A percentile compares a stretch with the other conserved stretches of the same genome.
Evolutionary conservation across 2,113 vertebrate genomes (phyloP).

Genomic region (Syrmaticus mikado): DNA sequence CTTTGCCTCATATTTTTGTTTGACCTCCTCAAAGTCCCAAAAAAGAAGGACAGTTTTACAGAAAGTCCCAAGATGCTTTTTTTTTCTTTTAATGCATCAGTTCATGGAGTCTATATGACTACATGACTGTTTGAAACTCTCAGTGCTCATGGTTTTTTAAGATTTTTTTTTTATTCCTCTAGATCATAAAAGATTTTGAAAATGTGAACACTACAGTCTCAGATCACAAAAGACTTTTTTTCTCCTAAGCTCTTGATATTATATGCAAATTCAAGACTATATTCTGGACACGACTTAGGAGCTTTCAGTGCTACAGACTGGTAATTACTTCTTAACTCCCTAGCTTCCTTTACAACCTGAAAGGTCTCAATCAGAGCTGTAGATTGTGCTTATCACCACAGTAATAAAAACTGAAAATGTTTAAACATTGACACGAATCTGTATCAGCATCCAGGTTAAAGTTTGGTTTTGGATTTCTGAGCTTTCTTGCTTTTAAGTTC

Average conservation of each 20-base stretch:
- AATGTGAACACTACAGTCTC: background rate
- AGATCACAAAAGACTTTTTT: background rate
- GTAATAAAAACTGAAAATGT: background rate
- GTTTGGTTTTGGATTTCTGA: background rate
- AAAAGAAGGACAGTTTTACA: background rate
- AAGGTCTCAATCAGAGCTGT: background rate
- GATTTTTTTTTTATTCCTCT: background rate
- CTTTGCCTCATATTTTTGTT: constrained; percentile 1
- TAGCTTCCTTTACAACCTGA: background rate
- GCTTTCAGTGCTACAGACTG: background rate
- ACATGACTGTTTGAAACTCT: background rate
- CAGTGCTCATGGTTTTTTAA: background rate
- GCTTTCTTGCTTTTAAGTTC: background rate
- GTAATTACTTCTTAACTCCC: background rate
- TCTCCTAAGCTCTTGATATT: background rate
- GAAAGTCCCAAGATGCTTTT: background rate
- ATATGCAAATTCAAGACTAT: background rate
- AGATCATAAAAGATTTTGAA: background rate
- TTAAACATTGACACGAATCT: background rate
- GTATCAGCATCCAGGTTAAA: background rate
- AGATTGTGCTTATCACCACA: background rate
- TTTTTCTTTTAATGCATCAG: background rate
- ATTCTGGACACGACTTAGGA: background rate
- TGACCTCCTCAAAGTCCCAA: background rate
- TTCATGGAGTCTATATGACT: background rate